phyloP scores from a whole-genome alignment of 2,888 invertebrate genomes.

The Hydropsyche betteni region DNA sequence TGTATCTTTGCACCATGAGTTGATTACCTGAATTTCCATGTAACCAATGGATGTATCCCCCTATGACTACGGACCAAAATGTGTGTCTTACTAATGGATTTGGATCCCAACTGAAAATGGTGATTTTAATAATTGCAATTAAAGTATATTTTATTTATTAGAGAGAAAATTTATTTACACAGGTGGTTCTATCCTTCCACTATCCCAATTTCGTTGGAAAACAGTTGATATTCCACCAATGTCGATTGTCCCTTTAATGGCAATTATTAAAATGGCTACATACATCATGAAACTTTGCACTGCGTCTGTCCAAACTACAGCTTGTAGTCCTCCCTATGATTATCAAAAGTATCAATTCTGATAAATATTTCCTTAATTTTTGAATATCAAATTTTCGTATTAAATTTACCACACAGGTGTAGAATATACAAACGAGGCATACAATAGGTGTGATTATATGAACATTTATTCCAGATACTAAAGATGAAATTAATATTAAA shows the following conservation, averaged over 20 bases:
- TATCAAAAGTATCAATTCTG: constrained; percentile 46
- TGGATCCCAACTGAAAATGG: constrained; percentile 66
- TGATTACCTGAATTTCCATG: constrained; percentile 79
- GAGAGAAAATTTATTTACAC: constrained; percentile 58
- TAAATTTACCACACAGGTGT: constrained; percentile 75
- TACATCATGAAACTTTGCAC: constrained; percentile 76
- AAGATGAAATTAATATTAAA: constrained; percentile 53
- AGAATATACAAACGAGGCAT: constrained; percentile 80
- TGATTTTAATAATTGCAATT: background rate
- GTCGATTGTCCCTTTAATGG: constrained; percentile 71
- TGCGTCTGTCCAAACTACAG: constrained; percentile 79
- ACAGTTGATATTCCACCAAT: constrained; percentile 73
- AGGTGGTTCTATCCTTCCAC: constrained; percentile 70
- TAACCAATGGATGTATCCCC: constrained; percentile 77
- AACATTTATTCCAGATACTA: constrained; percentile 78
- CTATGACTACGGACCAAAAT: constrained; percentile 75
- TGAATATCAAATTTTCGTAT: background rate
- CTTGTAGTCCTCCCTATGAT: constrained; percentile 71
- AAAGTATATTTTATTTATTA: background rate
- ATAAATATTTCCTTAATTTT: too few relatives aligned
- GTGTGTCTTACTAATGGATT: constrained; percentile 79
- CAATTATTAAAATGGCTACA: constrained; percentile 72
- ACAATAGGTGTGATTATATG: constrained; percentile 78
- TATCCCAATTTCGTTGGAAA: constrained; percentile 66
- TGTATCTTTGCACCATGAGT: constrained; percentile 81